Base-by-base conservation (phyloP, 2,888 invertebrate species). In the Electrophaes corylata region DNA sequence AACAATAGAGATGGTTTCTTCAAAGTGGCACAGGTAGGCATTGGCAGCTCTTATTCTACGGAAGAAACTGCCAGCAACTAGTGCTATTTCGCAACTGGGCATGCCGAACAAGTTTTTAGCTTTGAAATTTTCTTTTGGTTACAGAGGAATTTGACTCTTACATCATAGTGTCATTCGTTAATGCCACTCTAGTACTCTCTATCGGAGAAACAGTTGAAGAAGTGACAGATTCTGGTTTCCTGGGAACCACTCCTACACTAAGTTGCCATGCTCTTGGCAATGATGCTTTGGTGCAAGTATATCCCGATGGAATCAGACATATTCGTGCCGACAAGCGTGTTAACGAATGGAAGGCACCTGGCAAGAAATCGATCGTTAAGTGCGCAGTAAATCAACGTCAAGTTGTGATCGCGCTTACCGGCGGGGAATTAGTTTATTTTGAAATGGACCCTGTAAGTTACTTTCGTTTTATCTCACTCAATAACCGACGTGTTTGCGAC, bases 181-280 rank as follows among this genome's bases (percentile, higher is more conserved):
- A 94, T 75, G 99, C 99, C 71, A 99, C 99, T 12, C 94, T 99
- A 78, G 99, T 99, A 66, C 94, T 99, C 76, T 98, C 98, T 73
- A 99, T 99, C 83, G 99, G 99, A 70, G 99, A 99, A 89, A 99
- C 99, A 11, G 99, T 99, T n/a, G 99, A 99, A 89, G 99, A 99
- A 95, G 99, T 99, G 19, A 98, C 99, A 0, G 99, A 99, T 88
- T 99, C 99, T 63, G 99, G 99, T 41, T 99, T 99, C 86, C 93
- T 99, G 75, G 99, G 99, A 60, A 99, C 99, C 0, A 99, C 99
- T 0, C 99, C 99, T 0, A 99, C 99, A 0, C 92, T 99, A n/a
- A 97, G 98, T 64, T 99, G 99, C 88, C 98, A 98, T 8, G 97
- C 99, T 31, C 94, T 99, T 23, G 99, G 99, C 53, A 99, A 98